Evolutionary conservation across 2,888 invertebrate genomes (phyloP), one percentile per base, ranked within the genome.

Genomic region (Drosophila aldrichi): DNA sequence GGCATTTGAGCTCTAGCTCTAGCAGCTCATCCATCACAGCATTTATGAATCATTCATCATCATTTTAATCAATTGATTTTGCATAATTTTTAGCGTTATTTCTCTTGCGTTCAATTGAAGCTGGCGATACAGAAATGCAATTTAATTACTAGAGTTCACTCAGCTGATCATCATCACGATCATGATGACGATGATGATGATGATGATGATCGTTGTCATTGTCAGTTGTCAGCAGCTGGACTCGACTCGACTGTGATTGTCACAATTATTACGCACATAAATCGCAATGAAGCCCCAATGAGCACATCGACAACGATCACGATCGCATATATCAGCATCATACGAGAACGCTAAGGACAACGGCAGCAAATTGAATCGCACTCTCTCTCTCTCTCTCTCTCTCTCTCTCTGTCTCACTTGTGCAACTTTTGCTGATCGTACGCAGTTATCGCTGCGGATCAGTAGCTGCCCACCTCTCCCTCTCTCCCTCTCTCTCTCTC

Each of bases 261-360:
- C 88, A 87, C 89, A 89, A 82, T 90, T 89, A 89, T 87, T 89
- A 81, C 90, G 89, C 90, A 83, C 90, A 89, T 89, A 89, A 89
- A 89, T 89, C 83, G 89, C 80, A 81, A 84, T 82, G 78, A 79
- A 81, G 73, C 67, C 70, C 57, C 74, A 78, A 63, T 77, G 61
- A 70, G 70, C 36, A 61, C 57, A 75, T 60, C 54, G 54, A 38
- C 64, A 54, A 57, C 67, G 63, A 77, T 66, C 59, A 74, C 58
- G 12, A 10, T 29, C 49, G 9, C n/a, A 18, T 68, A 66, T 66
- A 77, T 70, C 63, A 66, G 63, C 75, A 72, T 52, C 72, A 36
- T 34, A 20, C 7, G 18, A 32, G 18, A 36, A n/a, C 40, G 46
- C 44, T n/a, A 58, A 34, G 63, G 59, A 63, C 46, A 48, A 55